Evolutionary conservation across 2,113 vertebrate genomes (phyloP).

Genomic region (Gasterosteus aculeatus): DNA sequence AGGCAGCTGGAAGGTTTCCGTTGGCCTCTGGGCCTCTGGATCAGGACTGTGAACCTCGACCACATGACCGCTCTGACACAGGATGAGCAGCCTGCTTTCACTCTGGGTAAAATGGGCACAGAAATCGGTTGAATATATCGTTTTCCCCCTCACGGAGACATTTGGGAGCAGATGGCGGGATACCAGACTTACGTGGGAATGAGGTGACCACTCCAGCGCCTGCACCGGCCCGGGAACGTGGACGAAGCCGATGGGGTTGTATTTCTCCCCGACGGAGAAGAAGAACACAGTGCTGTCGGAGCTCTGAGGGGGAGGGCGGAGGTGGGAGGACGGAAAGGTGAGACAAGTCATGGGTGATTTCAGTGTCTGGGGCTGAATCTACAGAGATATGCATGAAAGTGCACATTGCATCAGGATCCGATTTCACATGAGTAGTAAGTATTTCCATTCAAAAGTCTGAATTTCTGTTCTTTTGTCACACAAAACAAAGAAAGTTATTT

Average conservation of each 20-base stretch:
- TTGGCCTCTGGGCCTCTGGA: constrained; percentile 36
- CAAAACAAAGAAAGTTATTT: background rate
- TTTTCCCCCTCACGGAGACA: background rate
- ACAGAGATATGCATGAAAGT: no score
- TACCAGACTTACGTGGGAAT: constrained; percentile 80
- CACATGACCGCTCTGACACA: constrained; percentile 87
- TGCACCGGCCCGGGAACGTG: constrained; percentile 88
- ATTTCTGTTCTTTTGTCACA: background rate
- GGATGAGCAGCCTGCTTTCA: constrained; percentile 83
- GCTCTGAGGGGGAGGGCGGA: constrained; percentile 82
- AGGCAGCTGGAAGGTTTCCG: constrained; percentile 82
- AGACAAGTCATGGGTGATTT: background rate
- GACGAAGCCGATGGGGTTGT: constrained; percentile 89
- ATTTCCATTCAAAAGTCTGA: background rate
- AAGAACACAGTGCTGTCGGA: constrained; percentile 92
- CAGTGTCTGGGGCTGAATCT: no score
- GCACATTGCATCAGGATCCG: background rate
- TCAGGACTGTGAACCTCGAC: constrained; percentile 84
- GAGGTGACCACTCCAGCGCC: constrained; percentile 88
- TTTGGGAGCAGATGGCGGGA: background rate
- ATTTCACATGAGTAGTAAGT: background rate
- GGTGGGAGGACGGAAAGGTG: background rate
- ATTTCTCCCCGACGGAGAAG: constrained; percentile 84
- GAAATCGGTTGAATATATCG: background rate
- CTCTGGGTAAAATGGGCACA: constrained; percentile 72